Evolutionary conservation across 2,113 vertebrate species (phyloP).

Genomic region (Neolamprologus variostigma): DNA sequence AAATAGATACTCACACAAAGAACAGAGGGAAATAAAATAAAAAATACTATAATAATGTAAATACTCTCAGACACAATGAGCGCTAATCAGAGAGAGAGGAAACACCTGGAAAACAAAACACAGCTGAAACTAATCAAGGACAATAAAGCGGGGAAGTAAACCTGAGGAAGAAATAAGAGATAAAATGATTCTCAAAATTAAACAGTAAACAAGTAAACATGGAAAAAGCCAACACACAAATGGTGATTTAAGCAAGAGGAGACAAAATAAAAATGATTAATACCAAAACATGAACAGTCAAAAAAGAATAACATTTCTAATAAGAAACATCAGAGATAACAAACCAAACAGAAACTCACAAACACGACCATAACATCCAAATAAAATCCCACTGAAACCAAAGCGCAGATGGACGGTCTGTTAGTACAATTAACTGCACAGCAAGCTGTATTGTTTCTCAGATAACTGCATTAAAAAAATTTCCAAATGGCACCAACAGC

Average conservation of each 20-base stretch:
- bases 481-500: not conserved
- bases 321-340: not conserved
- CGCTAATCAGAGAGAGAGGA: not conserved
- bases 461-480: fast-evolving
- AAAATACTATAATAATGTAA: not conserved
- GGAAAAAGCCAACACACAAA: not conserved
- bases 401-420: not conserved
- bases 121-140: not conserved
- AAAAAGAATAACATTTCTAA: not conserved
- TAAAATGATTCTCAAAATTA: not conserved
- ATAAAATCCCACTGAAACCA: not conserved
- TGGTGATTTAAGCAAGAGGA: not conserved
- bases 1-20: not conserved
- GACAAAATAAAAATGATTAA: not conserved
- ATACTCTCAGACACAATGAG: not conserved
- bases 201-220: not conserved
- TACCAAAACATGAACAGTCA: not conserved
- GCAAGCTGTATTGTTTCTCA: not conserved
- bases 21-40: not conserved
- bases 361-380: not conserved
- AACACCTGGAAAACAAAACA: not conserved
- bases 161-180: not conserved
- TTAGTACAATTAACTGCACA: not conserved
- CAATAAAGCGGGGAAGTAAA: not conserved
- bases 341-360: not conserved